Evolutionary conservation across 2,797 vertebrate genomes (phyloP), one percentile per base, ranked within the genome.

Genomic region (Gobionotothen gibberifrons): DNA sequence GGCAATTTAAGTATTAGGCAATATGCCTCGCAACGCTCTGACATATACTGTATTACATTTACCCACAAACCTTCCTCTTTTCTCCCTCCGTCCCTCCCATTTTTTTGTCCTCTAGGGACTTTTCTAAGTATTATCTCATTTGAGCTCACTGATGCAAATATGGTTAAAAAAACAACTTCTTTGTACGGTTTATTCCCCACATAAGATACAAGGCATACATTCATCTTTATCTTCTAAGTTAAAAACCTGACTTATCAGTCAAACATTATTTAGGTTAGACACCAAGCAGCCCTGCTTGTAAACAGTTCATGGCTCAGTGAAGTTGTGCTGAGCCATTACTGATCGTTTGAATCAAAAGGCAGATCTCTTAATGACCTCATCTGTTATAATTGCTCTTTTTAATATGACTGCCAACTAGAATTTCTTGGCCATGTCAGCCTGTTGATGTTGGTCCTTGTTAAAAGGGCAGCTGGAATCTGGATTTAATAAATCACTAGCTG

Each of bases 341-440:
- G 52, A 69, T 59, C 40, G 74, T 76, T 48, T 73, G 14, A 75
- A 68, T 74, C 48, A 26, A 56, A 43, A 49, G 51, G 52, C 53
- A 63, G 22, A 82, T 78, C 36, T 47, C 15, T 5, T 43, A 26
- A 40, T 57, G 19, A 58, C 52, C 10, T 53, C 69, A 71, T 75
- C 59, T 17, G 21, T 55, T 15, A 32, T 32, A 32, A 47, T 63
- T 73, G 48, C 48, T 65, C 46, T 59, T 53, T 53, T 74, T 29
- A 42, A 10, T 57, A 43, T 9, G 40, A n/a, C 57, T 32, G 19
- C 43, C 22, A 26, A 63, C 58, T 0, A 19, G 21, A 0, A 17
- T 53, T 72, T 56, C 78, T 16, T 51, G 26, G 43, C n/a, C 51
- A 17, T 22, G 26, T 52, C 40, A 7, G 58, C 21, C 10, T n/a